These are phyloP conservation scores for Dyspetes luteomarginatus DNA, from an alignment of 2,888 invertebrate species.

Conservation along the genomic window DNA sequence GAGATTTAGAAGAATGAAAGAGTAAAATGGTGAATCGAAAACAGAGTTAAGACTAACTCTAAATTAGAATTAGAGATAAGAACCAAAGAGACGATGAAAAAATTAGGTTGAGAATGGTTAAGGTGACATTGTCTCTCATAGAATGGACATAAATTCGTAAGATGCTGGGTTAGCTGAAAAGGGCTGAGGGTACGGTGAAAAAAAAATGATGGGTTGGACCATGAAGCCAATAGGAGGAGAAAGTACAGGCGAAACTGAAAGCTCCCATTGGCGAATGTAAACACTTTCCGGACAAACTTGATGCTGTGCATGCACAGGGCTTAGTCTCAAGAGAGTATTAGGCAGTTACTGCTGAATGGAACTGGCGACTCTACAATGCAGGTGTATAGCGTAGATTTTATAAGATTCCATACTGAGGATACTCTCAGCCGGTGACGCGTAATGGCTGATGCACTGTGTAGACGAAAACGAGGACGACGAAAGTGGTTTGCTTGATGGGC, in stretches of 20 bases:
- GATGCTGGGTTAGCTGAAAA: conserved; percentile 27
- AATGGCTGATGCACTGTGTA: conserved; percentile 22
- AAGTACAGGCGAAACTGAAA: neutral
- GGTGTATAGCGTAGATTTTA: no score
- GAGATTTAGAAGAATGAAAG: neutral
- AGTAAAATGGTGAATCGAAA: neutral
- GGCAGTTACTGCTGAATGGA: conserved; percentile 34
- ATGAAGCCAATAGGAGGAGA: conserved; percentile 2
- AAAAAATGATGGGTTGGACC: conserved; percentile 28
- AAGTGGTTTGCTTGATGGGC: conserved; percentile 1
- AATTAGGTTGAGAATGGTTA: no score
- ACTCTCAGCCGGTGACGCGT: conserved; percentile 3
- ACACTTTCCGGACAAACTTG: conserved; percentile 14
- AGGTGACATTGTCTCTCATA: no score
- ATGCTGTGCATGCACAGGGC: neutral
- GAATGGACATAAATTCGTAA: no score
- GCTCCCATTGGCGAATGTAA: conserved; percentile 34
- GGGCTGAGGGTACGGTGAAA: conserved; percentile 8
- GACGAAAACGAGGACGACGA: neutral
- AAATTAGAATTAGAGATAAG: neutral
- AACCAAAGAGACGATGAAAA: neutral
- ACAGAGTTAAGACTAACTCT: neutral
- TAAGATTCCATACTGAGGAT: conserved; percentile 9
- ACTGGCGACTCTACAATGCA: neutral
- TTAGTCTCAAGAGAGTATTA: conserved; percentile 47